Conservation (phyloP, 2,113 vertebrate genomes). For the Fregetta grallaria region DNA sequence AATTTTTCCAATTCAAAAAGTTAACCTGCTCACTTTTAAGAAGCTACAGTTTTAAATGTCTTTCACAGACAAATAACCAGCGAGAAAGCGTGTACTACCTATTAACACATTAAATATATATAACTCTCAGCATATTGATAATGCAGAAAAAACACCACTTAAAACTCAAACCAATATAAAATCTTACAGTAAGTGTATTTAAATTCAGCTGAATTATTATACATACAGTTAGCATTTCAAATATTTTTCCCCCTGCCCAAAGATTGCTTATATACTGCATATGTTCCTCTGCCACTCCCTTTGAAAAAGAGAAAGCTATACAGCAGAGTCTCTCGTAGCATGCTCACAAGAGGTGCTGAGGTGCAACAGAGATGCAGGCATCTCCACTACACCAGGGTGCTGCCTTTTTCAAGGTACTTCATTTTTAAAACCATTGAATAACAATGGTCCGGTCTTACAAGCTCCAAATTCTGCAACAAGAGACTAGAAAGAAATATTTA, state of each 20-base stretch:
- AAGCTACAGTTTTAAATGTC: background rate
- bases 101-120: background rate
- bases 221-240: background rate
- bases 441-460: background rate
- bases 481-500: slow-evolving; percentile 75
- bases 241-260: background rate
- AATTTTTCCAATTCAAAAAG: background rate
- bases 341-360: background rate
- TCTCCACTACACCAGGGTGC: background rate
- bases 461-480: background rate
- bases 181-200: background rate
- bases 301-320: background rate
- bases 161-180: background rate
- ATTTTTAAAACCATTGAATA: background rate
- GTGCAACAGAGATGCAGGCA: background rate
- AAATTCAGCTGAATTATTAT: background rate
- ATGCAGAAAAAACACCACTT: background rate
- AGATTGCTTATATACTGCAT: background rate
- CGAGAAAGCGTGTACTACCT: background rate
- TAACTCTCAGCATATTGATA: background rate
- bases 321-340: background rate
- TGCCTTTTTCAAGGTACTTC: background rate
- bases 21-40: background rate
- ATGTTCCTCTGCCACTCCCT: slow-evolving; percentile 26
- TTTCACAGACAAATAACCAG: background rate